A percentile compares a stretch with the other conserved stretches of the same genome.
Evolutionary conservation across 2,113 vertebrate species (phyloP).

Genomic region (Smithornis capensis): DNA sequence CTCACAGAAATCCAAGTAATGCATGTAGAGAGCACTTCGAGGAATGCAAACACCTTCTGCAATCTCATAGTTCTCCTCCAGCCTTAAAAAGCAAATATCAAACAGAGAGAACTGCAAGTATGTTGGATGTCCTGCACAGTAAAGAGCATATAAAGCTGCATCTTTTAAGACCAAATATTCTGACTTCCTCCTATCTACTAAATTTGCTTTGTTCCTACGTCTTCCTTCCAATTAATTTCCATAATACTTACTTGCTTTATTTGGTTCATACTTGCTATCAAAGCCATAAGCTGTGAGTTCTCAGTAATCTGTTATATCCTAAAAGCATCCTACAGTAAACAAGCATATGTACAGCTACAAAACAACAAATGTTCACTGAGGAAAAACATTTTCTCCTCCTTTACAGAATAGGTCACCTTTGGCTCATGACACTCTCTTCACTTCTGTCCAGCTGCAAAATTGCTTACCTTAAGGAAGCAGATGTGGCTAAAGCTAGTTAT

Average conservation of each 20-base stretch:
- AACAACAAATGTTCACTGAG: neutral
- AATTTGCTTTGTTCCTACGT: neutral
- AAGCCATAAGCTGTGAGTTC: neutral
- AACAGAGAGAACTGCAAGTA: slow-evolving; percentile 55
- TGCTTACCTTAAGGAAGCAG: neutral
- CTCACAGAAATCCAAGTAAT: slow-evolving; percentile 98
- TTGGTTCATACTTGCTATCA: neutral
- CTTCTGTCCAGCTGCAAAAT: neutral
- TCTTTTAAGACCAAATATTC: neutral
- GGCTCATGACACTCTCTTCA: neutral
- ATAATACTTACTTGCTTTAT: neutral
- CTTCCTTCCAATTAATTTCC: neutral
- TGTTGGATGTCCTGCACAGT: slow-evolving; percentile 44
- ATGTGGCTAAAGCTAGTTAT: neutral
- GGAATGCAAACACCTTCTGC: slow-evolving; percentile 98
- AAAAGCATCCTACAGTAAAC: neutral
- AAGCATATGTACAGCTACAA: neutral
- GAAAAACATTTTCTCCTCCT: neutral
- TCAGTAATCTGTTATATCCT: neutral
- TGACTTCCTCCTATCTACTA: neutral
- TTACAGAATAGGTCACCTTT: neutral
- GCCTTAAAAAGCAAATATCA: slow-evolving; percentile 75
- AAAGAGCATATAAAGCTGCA: neutral
- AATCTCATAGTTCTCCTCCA: slow-evolving; percentile 99
- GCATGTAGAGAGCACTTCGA: slow-evolving; percentile 98